Base-by-base conservation (phyloP, 2,113 vertebrate species). In the Syngnathus scovelli region DNA sequence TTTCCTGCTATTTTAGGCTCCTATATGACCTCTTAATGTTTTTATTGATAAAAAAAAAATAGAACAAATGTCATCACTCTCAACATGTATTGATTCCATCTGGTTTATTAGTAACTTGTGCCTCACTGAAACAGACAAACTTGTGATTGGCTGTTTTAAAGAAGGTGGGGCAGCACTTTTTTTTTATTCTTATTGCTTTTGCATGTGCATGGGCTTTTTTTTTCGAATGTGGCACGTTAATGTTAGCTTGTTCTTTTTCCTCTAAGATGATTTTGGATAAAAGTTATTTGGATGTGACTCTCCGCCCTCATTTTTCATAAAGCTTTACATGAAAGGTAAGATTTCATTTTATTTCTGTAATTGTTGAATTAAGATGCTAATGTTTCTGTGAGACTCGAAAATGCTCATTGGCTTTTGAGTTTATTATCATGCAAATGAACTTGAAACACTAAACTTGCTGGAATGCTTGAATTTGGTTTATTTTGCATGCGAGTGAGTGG, bases 21-120 rank as follows among this genome's bases (percentile, higher is more conserved):
- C 27, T 33, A 33, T 33, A 33, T 33, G 27, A 33, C 27, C 27
- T 33, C 27, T 33, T 33, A 15, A 19, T 56, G 19, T 66, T 52
- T 2, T 74, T 68, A 70, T 41, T 58, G 39, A 56, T 60, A 1
- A 52, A 16, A 33, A 27, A 27, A 33, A 18, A 9, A 13, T 37
- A 16, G 61, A 61, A 59, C 6, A 72, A 16, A 59, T 68, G 68
- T 48, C 49, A 27, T 19, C 21, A 4, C 61, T 0, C n/a, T 0
- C 19, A 54, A 36, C 79, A 86, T 74, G 39, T 66, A 83, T 71
- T 48, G 82, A 84, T 81, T 64, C 43, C 61, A 37, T 66, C 78
- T 80, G 71, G 88, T 86, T 87, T 85, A 87, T 89, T 80, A 88
- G 88, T 87, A 88, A 87, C 84, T 72, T 83, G 19, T 64, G 55